Conservation (phyloP, 2,888 invertebrate genomes). For the Ypsolopha sequella region DNA sequence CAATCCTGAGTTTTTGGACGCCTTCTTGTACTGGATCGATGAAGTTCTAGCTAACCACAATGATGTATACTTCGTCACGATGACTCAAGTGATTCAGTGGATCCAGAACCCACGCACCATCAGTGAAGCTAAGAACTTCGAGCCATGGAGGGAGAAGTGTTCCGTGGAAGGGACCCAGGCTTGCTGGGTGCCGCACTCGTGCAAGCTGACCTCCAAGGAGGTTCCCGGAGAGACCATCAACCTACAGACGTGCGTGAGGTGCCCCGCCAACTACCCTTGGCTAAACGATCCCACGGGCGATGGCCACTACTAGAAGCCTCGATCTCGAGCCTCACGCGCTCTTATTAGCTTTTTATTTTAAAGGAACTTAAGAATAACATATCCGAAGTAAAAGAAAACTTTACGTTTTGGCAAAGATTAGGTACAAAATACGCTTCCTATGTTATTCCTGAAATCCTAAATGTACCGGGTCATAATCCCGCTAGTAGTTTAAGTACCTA, state of each 20-base stretch:
- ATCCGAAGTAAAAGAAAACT: not conserved
- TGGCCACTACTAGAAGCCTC: slow-evolving; percentile 80
- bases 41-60: slow-evolving; percentile 87
- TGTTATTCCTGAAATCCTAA: slow-evolving; percentile 54
- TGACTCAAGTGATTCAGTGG: slow-evolving; percentile 98
- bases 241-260: slow-evolving; percentile 92
- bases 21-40: slow-evolving; percentile 94
- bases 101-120: slow-evolving; percentile 91
- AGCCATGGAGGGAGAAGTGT: slow-evolving; percentile 96
- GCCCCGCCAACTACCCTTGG: slow-evolving; percentile 97
- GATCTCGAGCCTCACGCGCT: slow-evolving; percentile 60
- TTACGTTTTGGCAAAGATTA: slow-evolving; percentile 1
- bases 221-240: slow-evolving; percentile 95
- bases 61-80: slow-evolving; percentile 94
- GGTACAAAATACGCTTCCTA: slow-evolving; percentile 11
- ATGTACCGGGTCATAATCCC: slow-evolving; percentile 71
- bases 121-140: slow-evolving; percentile 90
- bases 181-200: slow-evolving; percentile 91
- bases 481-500: slow-evolving; percentile 68
- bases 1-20: slow-evolving; percentile 92
- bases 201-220: slow-evolving; percentile 93
- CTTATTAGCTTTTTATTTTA: slow-evolving; percentile 52
- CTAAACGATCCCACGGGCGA: slow-evolving; percentile 92
- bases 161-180: slow-evolving; percentile 85
- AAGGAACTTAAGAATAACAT: slow-evolving; percentile 20